Base-by-base conservation (phyloP, 2,797 vertebrate genomes). In the Amblyraja radiata region DNA sequence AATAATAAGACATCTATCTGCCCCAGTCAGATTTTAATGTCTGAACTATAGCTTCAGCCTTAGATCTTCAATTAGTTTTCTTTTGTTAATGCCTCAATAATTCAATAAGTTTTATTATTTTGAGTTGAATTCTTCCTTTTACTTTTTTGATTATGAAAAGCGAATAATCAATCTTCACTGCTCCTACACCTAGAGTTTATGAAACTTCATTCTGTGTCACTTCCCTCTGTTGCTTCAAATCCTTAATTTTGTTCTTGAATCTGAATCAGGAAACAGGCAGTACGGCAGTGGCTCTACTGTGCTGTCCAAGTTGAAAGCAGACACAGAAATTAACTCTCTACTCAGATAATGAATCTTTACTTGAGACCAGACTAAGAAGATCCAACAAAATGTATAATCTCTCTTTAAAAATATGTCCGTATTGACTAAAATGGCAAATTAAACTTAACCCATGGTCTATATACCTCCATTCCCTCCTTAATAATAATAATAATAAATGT, bases 141-240 rank as follows among this genome's bases (percentile, higher is more conserved):
- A 16, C 68, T 54, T 68, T 90, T 65, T 32, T 90, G 6, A 68
- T 65, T 21, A 65, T 61, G 32, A 68, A 65, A 90, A 68, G 21
- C 68, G 63, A 90, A 90, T 36, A 90, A 90, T 71, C 28, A 90
- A 65, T 90, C 25, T 90, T 68, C 3, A 21, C 46, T 32, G 16
- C 2, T 1, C 36, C 46, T 46, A 46, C 39, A 46, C 32, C 32
- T 9, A 6, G 18, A 14, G 11, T 68, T 36, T 21, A 86, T 86
- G 58, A 86, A 86, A 28, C 61, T 90, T 68, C 63, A 68, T 63
- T 90, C 21, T 68, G 61, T 88, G 63, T 88, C 63, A 65, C 23
- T 90, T 90, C 1, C 68, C 68, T 68, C n/a, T 90, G 14, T 68
- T 68, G n/a, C 86, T 90, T 90, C 86, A 32, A 90, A 90, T 90